Conservation (phyloP, 2,113 vertebrate genomes). For the Lepisosteus oculatus region DNA sequence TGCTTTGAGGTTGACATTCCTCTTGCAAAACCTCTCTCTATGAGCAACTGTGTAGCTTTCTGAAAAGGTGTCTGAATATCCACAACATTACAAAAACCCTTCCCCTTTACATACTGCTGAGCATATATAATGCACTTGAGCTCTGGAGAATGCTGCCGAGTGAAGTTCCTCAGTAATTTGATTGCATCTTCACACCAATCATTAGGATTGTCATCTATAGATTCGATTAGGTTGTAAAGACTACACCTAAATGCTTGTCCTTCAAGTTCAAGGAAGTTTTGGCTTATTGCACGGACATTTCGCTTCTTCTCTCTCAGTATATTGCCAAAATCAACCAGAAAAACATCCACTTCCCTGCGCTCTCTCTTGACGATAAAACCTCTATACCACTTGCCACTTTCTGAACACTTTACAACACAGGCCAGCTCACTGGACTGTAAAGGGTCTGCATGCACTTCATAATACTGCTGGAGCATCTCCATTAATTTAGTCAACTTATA, state of each 20-base stretch:
- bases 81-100: conserved; percentile 66
- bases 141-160: conserved; percentile 32
- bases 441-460: conserved; percentile 50
- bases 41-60: conserved; percentile 55
- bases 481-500: conserved; percentile 70
- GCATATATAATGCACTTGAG: conserved; percentile 70
- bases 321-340: conserved; percentile 79
- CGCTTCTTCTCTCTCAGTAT: conserved; percentile 54
- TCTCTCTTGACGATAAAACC: conserved; percentile 56
- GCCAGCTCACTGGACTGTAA: conserved; percentile 60
- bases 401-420: conserved; percentile 69
- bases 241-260: conserved; percentile 78
- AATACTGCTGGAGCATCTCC: conserved; percentile 71
- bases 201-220: conserved; percentile 32
- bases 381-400: conserved; percentile 76
- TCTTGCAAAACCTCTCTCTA: conserved; percentile 41
- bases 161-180: conserved; percentile 56
- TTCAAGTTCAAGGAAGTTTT: conserved; percentile 68
- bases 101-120: conserved; percentile 49
- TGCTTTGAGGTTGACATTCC: conserved; percentile 29
- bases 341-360: conserved; percentile 41
- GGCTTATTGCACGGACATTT: conserved; percentile 66
- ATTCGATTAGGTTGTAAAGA: conserved; percentile 59
- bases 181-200: conserved; percentile 51
- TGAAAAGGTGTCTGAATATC: conserved; percentile 62